These are phyloP conservation scores for Clarias gariepinus DNA, from an alignment of 2,113 vertebrate species.

Conservation along the genomic window DNA sequence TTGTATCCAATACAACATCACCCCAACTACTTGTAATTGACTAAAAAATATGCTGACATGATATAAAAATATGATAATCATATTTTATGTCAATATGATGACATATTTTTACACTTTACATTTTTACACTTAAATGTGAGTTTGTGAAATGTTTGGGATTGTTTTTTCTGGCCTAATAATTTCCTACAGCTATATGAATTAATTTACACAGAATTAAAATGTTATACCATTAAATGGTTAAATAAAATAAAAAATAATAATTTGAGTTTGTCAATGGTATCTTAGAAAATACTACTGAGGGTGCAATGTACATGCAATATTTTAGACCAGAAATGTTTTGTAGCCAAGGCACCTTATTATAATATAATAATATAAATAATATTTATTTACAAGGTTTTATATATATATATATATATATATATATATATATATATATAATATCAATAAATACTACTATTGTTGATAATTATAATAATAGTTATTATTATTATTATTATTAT, in stretches of 20 bases:
- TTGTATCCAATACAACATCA: neutral
- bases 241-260: neutral
- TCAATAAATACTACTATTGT: too few relatives aligned
- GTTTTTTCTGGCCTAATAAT: neutral
- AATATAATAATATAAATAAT: too few relatives aligned
- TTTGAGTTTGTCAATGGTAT: neutral
- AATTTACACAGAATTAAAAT: slow-evolving; percentile 3
- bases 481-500: too few relatives aligned
- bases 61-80: too few relatives aligned
- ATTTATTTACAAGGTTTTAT: too few relatives aligned
- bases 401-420: too few relatives aligned
- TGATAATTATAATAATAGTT: neutral
- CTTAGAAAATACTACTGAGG: neutral
- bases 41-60: neutral
- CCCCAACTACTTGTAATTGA: neutral
- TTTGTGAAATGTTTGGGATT: neutral
- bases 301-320: neutral
- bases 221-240: neutral
- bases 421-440: too few relatives aligned
- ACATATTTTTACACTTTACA: neutral
- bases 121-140: neutral
- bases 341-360: neutral
- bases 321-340: neutral
- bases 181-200: neutral
- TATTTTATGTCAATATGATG: too few relatives aligned